Conservation (phyloP, 2,888 invertebrate genomes). For the Oeneis ivallda region DNA sequence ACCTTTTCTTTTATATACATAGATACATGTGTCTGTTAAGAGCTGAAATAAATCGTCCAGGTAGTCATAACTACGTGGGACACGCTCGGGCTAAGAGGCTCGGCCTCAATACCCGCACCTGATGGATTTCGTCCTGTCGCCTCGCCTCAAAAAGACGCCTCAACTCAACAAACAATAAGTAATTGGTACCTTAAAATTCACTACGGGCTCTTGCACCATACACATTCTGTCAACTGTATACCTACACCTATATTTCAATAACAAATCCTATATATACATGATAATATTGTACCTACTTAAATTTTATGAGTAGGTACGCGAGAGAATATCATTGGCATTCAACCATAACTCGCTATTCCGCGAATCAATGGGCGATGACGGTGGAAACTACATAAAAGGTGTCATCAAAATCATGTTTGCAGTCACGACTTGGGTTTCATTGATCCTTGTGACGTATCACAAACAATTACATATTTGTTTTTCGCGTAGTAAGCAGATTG, state of each 20-base stretch:
- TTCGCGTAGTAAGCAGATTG: constrained; percentile 15
- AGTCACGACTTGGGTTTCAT: constrained; percentile 31
- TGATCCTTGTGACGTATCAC: constrained; percentile 31
- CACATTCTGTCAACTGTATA: constrained; percentile 22
- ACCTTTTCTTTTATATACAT: too few species aligned
- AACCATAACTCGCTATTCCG: constrained; percentile 35
- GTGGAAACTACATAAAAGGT: constrained; percentile 27
- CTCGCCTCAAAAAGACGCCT: too few species aligned
- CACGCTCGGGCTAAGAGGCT: too few species aligned
- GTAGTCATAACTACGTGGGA: too few species aligned
- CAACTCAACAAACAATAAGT: neutral
- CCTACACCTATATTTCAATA: constrained; percentile 40
- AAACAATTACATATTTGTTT: constrained; percentile 13
- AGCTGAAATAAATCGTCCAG: too few species aligned
- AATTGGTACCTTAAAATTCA: neutral
- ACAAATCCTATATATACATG: constrained; percentile 34
- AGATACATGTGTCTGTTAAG: too few species aligned
- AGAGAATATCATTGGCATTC: constrained; percentile 31
- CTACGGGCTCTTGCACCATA: neutral
- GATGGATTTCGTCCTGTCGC: too few species aligned
- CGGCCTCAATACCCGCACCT: too few species aligned
- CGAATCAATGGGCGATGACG: constrained; percentile 34
- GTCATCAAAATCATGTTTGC: constrained; percentile 27
- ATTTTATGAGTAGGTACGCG: constrained; percentile 6
- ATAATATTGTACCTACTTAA: constrained; percentile 11